A percentile compares a stretch with the other conserved stretches of the same genome.
Evolutionary conservation across 30 jellyfish, hydroid and myxozoan genomes (phyloP).

Genomic region (Aurelia coerulea): DNA sequence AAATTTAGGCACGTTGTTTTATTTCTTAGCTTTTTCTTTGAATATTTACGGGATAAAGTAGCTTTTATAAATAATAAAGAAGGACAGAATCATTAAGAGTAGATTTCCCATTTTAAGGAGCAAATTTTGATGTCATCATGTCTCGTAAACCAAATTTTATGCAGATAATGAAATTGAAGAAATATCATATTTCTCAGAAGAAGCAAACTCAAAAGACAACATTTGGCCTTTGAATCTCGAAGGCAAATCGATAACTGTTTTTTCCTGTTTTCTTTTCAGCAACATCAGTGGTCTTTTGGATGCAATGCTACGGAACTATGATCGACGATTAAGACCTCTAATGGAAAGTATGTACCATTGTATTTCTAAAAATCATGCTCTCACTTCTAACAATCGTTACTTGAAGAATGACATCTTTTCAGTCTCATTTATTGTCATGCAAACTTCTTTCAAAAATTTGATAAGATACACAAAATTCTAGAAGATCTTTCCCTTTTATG

Average conservation of each 20-base stretch:
- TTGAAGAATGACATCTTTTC: not conserved
- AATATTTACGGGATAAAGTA: not conserved
- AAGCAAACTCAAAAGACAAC: no score
- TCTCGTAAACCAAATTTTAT: not conserved
- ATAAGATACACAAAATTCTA: no score
- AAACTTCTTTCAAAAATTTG: no score
- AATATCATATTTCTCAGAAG: no score
- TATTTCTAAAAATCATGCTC: not conserved
- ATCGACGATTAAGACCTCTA: conserved; percentile 84
- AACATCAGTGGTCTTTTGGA: conserved; percentile 78
- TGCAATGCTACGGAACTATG: conserved; percentile 73
- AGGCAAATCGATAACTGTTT: no score
- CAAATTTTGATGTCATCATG: not conserved
- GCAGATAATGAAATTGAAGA: no score
- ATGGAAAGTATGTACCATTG: conserved; percentile 74
- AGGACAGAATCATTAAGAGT: not conserved
- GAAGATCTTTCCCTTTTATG: not conserved
- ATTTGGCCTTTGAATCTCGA: no score
- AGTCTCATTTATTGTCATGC: not conserved
- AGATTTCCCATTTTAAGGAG: not conserved
- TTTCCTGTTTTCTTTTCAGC: conserved; percentile 19
- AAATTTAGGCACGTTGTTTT: not conserved
- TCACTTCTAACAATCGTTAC: not conserved
- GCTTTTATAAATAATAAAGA: not conserved
- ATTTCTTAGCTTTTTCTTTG: not conserved